Evolutionary conservation across 2,113 vertebrate species (phyloP), one percentile per base, ranked within the genome.

Genomic region (Melanostigma gelatinosum): DNA sequence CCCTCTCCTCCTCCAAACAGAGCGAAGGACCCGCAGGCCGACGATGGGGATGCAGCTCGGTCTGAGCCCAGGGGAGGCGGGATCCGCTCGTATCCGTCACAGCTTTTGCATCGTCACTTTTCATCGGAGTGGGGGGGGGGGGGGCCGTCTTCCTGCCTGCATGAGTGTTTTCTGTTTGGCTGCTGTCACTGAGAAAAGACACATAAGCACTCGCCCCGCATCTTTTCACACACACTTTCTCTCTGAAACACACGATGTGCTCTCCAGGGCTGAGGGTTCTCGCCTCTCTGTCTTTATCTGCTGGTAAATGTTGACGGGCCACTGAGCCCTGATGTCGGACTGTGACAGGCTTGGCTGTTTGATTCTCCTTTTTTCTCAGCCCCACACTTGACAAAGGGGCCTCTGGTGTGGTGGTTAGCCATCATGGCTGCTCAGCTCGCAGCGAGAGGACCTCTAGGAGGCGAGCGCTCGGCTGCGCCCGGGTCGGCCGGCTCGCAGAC

Each of bases 31-130:
- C 86, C 84, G 72, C 57, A 61, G 90, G 87, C 88, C 80, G 32
- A 3, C 29, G 62, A 65, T 60, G 32, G 52, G 82, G 82, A 64
- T 57, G 82, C 83, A 15, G 87, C 72, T 90, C 87, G 93, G 94
- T 92, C 91, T 89, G 93, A 94, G 95, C 96, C 96, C 96, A 82
- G 88, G 96, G 96, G 96, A 97, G 94, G 93, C 86, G 92, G 94
- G 93, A 96, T 96, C 95, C 94, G 95, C 96, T 96, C 96, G 94
- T 94, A 95, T 98, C 97, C 97, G 97, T 98, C 97, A 96, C 96
- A 96, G 95, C 95, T 76, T 6, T 93, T 94, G 96, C 94, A 94
- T 96, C 95, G 96, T 97, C 96, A 96, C 95, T 87, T 80, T 68
- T 78, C 74, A 95, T 96, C 95, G 95, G 93, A 24, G 77, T 65